Evolutionary conservation across 2,888 invertebrate species (phyloP).

Genomic region (Eristalis arbustorum): DNA sequence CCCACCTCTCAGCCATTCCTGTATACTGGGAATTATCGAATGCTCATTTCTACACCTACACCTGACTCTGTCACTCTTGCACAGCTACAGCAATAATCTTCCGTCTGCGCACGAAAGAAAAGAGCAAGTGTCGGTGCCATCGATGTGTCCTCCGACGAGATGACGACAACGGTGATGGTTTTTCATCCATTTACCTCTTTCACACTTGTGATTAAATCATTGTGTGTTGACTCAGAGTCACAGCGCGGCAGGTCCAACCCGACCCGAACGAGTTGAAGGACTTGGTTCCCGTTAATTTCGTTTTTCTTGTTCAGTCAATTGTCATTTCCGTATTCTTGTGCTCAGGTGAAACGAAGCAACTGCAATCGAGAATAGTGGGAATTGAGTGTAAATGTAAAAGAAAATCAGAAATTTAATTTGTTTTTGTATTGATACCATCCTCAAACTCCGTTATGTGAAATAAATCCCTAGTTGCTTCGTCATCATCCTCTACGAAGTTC

Average conservation of each 20-base stretch:
- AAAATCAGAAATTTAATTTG: not conserved
- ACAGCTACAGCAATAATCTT: not conserved
- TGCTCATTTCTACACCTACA: not conserved
- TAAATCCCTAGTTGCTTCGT: constrained; percentile 39
- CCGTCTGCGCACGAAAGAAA: constrained; percentile 8
- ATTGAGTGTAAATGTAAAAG: not conserved
- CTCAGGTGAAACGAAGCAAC: not conserved
- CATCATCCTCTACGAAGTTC: constrained; percentile 36
- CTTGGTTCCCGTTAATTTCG: constrained; percentile 41
- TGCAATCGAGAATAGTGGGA: constrained; percentile 8
- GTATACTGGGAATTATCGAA: constrained; percentile 26
- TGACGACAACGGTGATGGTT: not conserved
- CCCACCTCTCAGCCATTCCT: not conserved
- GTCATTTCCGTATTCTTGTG: constrained; percentile 10
- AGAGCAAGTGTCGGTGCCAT: not conserved
- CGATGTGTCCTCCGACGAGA: not conserved
- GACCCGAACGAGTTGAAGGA: constrained; percentile 41
- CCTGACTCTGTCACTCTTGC: not conserved
- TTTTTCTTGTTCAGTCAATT: not conserved
- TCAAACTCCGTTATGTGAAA: not conserved
- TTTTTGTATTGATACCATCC: not conserved
- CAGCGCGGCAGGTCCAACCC: constrained; percentile 52
- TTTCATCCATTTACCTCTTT: constrained; percentile 41
- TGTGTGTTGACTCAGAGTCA: constrained; percentile 44
- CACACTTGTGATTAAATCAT: constrained; percentile 14